A percentile compares a stretch with the other conserved stretches of the same genome.
phyloP scores from a whole-genome alignment of 2,113 vertebrate species.

The Panthera uncia region DNA sequence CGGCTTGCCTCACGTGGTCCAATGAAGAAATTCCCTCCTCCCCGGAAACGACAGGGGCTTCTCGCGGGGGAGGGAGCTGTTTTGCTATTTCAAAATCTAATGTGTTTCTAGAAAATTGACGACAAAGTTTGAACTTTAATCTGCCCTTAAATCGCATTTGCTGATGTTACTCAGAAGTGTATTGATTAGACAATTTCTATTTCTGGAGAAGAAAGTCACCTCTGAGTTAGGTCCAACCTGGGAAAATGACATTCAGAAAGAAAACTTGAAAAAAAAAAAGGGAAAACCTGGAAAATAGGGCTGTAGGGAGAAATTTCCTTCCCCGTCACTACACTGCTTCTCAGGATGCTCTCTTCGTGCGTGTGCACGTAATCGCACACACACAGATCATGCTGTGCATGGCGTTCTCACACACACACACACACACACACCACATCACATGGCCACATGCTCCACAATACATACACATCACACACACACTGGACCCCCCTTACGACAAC shows the following conservation, averaged over 20 bases:
- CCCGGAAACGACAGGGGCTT: neutral
- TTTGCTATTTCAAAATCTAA: neutral
- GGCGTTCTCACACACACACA: too few relatives aligned
- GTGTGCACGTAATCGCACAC: too few relatives aligned
- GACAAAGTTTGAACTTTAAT: constrained; percentile 14
- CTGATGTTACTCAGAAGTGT: constrained; percentile 34
- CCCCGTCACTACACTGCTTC: neutral
- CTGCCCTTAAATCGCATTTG: constrained; percentile 21
- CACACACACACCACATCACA: neutral
- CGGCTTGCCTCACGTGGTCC: rapidly evolving
- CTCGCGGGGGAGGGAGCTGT: rapidly evolving
- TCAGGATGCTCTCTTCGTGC: rapidly evolving
- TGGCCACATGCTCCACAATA: too few relatives aligned
- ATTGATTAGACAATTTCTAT: constrained; percentile 53
- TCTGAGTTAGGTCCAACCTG: neutral
- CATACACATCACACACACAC: neutral
- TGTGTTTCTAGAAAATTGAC: neutral
- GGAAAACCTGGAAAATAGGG: neutral
- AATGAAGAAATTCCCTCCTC: rapidly evolving
- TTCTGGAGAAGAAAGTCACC: constrained; percentile 51
- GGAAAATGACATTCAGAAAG: neutral
- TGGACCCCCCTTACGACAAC: rapidly evolving
- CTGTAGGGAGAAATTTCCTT: neutral
- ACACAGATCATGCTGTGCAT: neutral
- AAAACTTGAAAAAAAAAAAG: neutral